Conservation (phyloP, 2,888 invertebrate species). For the Spodoptera picta region DNA sequence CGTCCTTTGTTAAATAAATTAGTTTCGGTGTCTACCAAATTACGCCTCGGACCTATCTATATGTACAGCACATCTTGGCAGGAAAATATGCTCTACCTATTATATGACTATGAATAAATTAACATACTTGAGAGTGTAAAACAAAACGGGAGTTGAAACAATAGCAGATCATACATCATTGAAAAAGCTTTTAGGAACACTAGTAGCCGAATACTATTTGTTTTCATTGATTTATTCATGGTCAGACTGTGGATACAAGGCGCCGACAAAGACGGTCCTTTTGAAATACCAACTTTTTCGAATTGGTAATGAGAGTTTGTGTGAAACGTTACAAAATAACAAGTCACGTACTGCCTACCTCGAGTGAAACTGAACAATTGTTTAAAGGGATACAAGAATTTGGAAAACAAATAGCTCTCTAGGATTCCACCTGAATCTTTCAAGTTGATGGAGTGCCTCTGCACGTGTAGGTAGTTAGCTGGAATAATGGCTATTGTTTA, state of each 20-base stretch:
- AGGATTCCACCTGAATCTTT: conserved; percentile 36
- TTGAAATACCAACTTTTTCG: conserved; percentile 80
- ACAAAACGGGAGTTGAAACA: conserved; percentile 84
- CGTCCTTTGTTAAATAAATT: conserved; percentile 89
- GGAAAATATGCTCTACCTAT: conserved; percentile 87
- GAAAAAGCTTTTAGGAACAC: conserved; percentile 83
- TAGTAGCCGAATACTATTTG: conserved; percentile 88
- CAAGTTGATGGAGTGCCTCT: conserved; percentile 23
- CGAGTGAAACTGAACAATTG: conserved; percentile 79
- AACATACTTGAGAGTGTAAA: conserved; percentile 78
- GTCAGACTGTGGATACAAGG: conserved; percentile 81
- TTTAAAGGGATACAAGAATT: conserved; percentile 68
- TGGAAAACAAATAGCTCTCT: conserved; percentile 65
- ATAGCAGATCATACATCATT: conserved; percentile 80
- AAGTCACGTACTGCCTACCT: conserved; percentile 74
- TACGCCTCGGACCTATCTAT: conserved; percentile 87
- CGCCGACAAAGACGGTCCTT: conserved; percentile 82
- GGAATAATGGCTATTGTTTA: conserved; percentile 76
- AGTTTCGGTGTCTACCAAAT: conserved; percentile 90
- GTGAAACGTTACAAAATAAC: conserved; percentile 79
- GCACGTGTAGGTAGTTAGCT: conserved; percentile 47
- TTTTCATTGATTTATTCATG: conserved; percentile 89
- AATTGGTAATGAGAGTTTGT: conserved; percentile 84
- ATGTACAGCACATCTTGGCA: conserved; percentile 81
- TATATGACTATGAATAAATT: conserved; percentile 83